Evolutionary conservation across 2,797 vertebrate species (phyloP), one percentile per base, ranked within the genome.

Genomic region (Atherinosoma microstoma): DNA sequence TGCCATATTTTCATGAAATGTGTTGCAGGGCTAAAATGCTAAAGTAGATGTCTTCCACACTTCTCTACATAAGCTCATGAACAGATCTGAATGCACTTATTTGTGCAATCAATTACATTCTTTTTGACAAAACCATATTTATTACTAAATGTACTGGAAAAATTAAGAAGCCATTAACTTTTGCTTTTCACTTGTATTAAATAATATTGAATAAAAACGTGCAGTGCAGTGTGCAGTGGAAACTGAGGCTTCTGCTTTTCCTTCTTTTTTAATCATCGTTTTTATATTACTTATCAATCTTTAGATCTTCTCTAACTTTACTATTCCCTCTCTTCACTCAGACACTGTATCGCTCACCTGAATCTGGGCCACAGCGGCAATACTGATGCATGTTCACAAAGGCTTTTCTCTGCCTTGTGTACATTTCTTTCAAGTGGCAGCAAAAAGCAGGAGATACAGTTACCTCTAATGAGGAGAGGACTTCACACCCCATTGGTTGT

Each of bases 401-500:
- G 85, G 53, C 73, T 57, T 64, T 81, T 84, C 76, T 87, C 80
- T 87, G 80, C 75, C 22, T 3, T 60, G 84, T 81, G 75, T 70
- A 69, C 80, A 53, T 75, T 78, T 77, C 75, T 71, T 68, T 72
- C 66, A 57, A 15, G 71, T 18, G 49, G 83, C 68, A 24, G 67
- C 67, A 79, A 83, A 87, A 88, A 83, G 78, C 81, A 58, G 79
- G 53, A 84, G 87, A 80, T 93, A 51, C 30, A 38, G 85, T 91
- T 91, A 82, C 87, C 30, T 64, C 74, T 84, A 91, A 89, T 80
- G 80, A 90, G 84, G 64, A 78, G 57, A 63, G 40, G 38, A 71
- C 84, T 87, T 91, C 85, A 91, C 90, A 87, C 89, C 82, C 85
- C 87, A 85, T 77, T 71, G 86, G 78, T 76, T 78, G 61, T 80